Evolutionary conservation across 2,888 invertebrate genomes (phyloP), one percentile per base, ranked within the genome.

Genomic region (Rhagium mordax): DNA sequence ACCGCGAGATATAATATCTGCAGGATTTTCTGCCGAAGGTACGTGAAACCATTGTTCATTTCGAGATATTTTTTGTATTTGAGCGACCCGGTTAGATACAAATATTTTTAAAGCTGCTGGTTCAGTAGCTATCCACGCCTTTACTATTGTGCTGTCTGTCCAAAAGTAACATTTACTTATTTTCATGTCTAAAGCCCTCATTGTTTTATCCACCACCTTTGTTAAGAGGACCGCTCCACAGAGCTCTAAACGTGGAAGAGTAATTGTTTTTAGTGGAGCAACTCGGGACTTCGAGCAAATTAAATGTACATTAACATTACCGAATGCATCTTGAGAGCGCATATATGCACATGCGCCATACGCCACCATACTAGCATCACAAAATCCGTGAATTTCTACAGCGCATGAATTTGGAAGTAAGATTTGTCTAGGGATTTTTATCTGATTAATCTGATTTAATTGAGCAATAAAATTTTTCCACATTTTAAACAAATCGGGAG

Each of bases 201-300:
- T 10, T 4, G 21, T n/a, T 21, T 51, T 55, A 20, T 55, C 6
- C 2, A 20, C 47, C 4, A 47, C 3, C 10, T 15, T 47, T 3
- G 15, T 10, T 10, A 47, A 5, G 8, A 47, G 13, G 15, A 47
- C 47, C 3, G 49, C 64, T 15, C 21, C 64, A 0, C 48, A 64
- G 7, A 64, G 24, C 3, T 64, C 48, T 20, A 64, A 3, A 10
- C 48, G n/a, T 16, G 64, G 64, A 0, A 64, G 33, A 18, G 48
- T 48, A 10, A 64, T 41, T 16, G 21, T 48, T 48, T 64, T 64
- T 18, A 47, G 20, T 4, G 48, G 64, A 15, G 64, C 64, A 4
- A 64, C 64, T 47, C 47, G 33, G 5, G 20, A 47, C 48, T 64
- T 64, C 5, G 64, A 47, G 20, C 64, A 64, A 10, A 64, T 8